phyloP scores from a whole-genome alignment of 2,888 invertebrate genomes.

The Meandrusa payeni region DNA sequence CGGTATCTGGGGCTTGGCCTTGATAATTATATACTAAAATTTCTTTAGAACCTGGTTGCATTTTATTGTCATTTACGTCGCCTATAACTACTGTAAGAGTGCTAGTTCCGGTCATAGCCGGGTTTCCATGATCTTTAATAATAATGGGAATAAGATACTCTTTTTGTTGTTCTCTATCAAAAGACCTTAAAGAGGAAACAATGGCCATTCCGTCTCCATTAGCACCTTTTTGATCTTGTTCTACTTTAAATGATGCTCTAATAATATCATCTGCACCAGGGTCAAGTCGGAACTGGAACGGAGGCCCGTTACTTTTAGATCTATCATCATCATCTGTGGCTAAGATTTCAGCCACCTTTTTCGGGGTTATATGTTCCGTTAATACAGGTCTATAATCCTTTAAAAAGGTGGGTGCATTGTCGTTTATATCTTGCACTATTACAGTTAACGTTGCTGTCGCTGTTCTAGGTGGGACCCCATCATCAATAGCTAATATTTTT shows the following conservation, averaged over 20 bases:
- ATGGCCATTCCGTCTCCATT: conserved; percentile 99
- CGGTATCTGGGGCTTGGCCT: conserved; percentile 93
- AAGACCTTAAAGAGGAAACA: conserved; percentile 94
- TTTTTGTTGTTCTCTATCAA: conserved; percentile 97
- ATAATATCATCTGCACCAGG: conserved; percentile 97
- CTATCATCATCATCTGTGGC: conserved; percentile 97
- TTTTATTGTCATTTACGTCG: conserved; percentile 98
- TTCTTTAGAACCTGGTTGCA: conserved; percentile 98
- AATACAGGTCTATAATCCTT: conserved; percentile 96
- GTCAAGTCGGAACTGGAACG: conserved; percentile 96
- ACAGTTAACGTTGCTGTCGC: conserved; percentile 96
- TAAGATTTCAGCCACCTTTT: conserved; percentile 94
- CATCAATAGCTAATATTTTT: conserved; percentile 96
- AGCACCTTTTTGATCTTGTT: conserved; percentile 98
- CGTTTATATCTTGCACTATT: conserved; percentile 96
- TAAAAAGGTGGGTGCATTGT: conserved; percentile 95
- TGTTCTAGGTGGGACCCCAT: conserved; percentile 95
- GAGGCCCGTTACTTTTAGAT: conserved; percentile 96
- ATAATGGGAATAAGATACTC: conserved; percentile 98
- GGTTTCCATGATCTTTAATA: conserved; percentile 97
- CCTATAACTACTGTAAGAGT: conserved; percentile 98
- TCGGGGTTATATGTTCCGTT: conserved; percentile 94
- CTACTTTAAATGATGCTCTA: conserved; percentile 96
- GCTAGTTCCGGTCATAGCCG: conserved; percentile 97
- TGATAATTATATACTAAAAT: conserved; percentile 98